Conservation (phyloP, 1,140 invertebrate species). For the Chironomus striatipennis region DNA sequence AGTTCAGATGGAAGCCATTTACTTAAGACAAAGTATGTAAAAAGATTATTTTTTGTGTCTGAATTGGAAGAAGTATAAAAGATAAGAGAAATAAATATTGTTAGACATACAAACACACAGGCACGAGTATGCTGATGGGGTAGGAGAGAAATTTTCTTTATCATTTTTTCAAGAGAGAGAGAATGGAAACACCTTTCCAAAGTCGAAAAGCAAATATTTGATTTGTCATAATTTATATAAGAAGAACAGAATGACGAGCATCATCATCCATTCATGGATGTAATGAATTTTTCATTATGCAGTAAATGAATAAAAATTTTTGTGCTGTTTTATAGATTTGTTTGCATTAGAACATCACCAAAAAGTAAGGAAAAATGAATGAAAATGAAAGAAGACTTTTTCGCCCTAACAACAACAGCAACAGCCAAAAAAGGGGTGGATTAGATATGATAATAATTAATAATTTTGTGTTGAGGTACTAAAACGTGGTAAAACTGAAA, state of each 20-base stretch:
- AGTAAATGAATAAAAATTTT: background rate
- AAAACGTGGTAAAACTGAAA: background rate
- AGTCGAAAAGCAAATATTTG: background rate
- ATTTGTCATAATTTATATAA: constrained; percentile 8
- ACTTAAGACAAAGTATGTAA: background rate
- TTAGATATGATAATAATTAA: constrained; percentile 15
- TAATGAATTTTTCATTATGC: constrained; percentile 9
- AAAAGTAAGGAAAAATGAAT: no score
- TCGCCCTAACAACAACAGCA: no score
- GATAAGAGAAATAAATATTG: constrained; percentile 14
- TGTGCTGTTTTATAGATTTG: background rate
- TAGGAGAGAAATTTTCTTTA: no score
- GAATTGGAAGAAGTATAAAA: background rate
- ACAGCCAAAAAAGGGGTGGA: background rate
- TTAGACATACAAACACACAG: background rate
- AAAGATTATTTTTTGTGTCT: background rate
- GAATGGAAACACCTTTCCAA: background rate
- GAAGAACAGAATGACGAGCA: background rate
- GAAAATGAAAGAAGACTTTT: no score
- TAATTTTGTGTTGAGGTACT: background rate
- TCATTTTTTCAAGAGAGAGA: no score
- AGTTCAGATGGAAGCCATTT: background rate
- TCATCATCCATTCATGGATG: background rate
- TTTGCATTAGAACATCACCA: no score
- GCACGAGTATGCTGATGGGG: no score